Conservation (phyloP, 2,797 vertebrate species). For the Synanceia verrucosa region DNA sequence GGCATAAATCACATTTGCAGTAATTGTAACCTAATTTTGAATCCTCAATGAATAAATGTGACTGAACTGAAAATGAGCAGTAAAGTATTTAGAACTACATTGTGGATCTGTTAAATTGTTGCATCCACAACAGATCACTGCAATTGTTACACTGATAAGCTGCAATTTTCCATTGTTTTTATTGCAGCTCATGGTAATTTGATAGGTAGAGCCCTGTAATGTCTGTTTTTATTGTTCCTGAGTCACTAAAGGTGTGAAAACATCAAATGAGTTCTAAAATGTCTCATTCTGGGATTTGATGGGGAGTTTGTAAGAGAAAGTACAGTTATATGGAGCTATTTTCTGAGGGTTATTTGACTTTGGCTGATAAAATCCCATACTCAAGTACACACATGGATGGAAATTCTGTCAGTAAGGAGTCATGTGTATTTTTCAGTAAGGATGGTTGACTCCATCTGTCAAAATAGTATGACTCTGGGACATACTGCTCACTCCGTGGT, state of each 20-base stretch:
- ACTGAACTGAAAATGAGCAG: constrained; percentile 11
- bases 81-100: neutral
- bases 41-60: neutral
- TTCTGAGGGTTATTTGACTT: constrained; percentile 23
- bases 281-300: constrained; percentile 1
- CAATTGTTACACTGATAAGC: constrained; percentile 1
- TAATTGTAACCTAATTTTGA: neutral
- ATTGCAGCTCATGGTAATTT: neutral
- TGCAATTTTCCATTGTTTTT: neutral
- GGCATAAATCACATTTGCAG: constrained; percentile 4
- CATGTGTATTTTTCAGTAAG: constrained; percentile 42
- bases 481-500: constrained; percentile 16
- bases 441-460: constrained; percentile 63
- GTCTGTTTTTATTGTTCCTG: constrained; percentile 22
- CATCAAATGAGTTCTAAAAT: neutral
- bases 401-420: constrained; percentile 36
- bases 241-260: constrained; percentile 3
- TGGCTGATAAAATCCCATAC: constrained; percentile 29
- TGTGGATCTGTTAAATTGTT: constrained; percentile 17
- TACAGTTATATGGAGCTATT: constrained; percentile 1
- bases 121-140: constrained; percentile 10
- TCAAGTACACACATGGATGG: constrained; percentile 18
- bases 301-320: neutral
- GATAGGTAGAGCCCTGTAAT: neutral
- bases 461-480: constrained; percentile 48